phyloP scores from a whole-genome alignment of 2,113 vertebrate species.

The Orcinus orca region DNA sequence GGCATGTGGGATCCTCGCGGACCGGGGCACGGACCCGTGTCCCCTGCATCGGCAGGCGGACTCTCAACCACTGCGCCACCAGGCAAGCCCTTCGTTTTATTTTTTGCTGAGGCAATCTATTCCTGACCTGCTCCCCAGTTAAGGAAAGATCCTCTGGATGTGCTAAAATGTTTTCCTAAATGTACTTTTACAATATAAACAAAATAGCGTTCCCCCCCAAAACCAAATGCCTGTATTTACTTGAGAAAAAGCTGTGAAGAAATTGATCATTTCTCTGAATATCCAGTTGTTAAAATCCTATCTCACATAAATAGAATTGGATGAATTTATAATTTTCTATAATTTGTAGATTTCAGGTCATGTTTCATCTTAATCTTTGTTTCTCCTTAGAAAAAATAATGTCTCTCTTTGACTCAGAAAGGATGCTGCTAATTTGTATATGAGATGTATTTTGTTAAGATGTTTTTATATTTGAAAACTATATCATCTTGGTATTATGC shows the following conservation, averaged over 20 bases:
- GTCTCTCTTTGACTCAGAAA: conserved; percentile 33
- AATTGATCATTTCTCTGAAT: not conserved
- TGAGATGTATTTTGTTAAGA: conserved; percentile 57
- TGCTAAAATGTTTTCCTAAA: conserved; percentile 33
- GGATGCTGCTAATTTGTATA: conserved; percentile 50
- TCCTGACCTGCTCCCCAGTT: not conserved
- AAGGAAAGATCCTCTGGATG: conserved; percentile 4
- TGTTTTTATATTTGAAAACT: conserved; percentile 59
- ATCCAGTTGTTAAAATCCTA: conserved; percentile 34
- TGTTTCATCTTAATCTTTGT: conserved; percentile 58
- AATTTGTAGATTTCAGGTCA: conserved; percentile 39
- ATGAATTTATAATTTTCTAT: conserved; percentile 33
- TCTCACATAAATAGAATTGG: conserved; percentile 2
- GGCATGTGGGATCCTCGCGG: too few species aligned
- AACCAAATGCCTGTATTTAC: not conserved
- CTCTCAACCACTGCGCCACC: too few species aligned
- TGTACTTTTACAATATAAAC: conserved; percentile 32
- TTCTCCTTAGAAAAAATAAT: conserved; percentile 52
- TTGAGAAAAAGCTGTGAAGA: not conserved
- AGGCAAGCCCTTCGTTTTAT: conserved; percentile 10
- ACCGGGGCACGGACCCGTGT: too few species aligned
- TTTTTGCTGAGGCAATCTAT: conserved; percentile 50
- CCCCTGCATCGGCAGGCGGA: too few species aligned
- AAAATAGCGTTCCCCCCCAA: not conserved
- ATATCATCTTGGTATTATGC: conserved; percentile 29